A percentile compares a stretch with the other conserved stretches of the same genome.
Evolutionary conservation across 2,888 invertebrate genomes (phyloP).

Genomic region (Drosophila demipolita): DNA sequence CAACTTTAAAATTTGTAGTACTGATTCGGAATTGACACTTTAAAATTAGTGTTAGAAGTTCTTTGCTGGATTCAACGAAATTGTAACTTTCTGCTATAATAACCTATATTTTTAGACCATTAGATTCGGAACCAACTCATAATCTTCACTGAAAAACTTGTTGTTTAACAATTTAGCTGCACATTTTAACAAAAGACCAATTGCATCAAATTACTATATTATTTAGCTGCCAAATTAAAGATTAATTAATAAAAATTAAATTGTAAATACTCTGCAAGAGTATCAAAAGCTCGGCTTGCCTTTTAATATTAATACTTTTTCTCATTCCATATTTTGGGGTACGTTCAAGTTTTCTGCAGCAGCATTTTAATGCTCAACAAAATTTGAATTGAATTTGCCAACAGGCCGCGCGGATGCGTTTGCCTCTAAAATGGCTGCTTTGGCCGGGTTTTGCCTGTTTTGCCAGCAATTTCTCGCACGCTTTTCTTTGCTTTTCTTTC

Average conservation of each 20-base stretch:
- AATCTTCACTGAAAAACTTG: too few relatives aligned
- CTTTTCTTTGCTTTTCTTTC: slow-evolving; percentile 5
- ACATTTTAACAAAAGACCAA: background rate
- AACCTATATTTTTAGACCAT: too few relatives aligned
- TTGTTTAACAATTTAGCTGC: background rate
- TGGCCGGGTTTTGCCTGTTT: background rate
- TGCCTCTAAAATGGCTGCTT: slow-evolving; percentile 45
- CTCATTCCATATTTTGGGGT: background rate
- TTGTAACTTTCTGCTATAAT: too few relatives aligned
- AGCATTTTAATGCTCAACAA: slow-evolving; percentile 78
- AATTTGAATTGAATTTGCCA: slow-evolving; percentile 80
- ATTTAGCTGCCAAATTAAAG: background rate
- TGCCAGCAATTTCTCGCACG: background rate
- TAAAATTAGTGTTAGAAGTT: too few relatives aligned
- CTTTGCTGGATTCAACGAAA: too few relatives aligned
- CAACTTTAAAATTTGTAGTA: background rate
- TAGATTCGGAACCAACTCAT: background rate
- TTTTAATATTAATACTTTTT: background rate
- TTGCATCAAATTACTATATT: background rate
- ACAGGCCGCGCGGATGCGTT: slow-evolving; percentile 63
- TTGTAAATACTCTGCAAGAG: background rate
- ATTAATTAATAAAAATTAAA: background rate
- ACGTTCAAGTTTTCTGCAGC: slow-evolving; percentile 47
- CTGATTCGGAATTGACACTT: background rate
- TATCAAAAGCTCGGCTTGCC: background rate